Evolutionary conservation across 1,140 invertebrate genomes (phyloP).

Genomic region (Steinernema khuongi): DNA sequence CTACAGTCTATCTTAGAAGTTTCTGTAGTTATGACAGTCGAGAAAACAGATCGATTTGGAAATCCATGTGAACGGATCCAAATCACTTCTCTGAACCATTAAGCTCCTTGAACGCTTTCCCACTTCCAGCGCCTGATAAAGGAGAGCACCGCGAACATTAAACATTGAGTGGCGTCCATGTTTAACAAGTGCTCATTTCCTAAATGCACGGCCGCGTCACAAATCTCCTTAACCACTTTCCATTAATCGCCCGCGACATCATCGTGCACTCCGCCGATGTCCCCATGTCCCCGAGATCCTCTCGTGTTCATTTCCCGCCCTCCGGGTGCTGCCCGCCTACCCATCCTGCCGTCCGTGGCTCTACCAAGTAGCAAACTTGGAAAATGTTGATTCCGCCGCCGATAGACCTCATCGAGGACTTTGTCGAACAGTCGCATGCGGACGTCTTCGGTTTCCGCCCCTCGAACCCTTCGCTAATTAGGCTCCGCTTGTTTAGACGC

Average conservation of each 20-base stretch:
- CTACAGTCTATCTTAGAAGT: too few relatives aligned
- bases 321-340: not conserved
- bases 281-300: not conserved
- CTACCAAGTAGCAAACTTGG: not conserved
- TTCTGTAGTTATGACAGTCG: too few relatives aligned
- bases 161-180: too few relatives aligned
- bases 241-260: not conserved
- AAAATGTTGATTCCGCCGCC: not conserved
- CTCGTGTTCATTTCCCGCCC: conserved; percentile 1
- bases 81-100: too few relatives aligned
- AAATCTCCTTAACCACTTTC: too few relatives aligned
- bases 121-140: too few relatives aligned
- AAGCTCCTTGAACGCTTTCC: too few relatives aligned
- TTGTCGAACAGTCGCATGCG: not conserved
- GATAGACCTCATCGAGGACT: not conserved
- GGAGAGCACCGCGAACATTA: too few relatives aligned
- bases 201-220: too few relatives aligned
- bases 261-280: not conserved
- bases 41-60: too few relatives aligned
- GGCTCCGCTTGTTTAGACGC: conserved; percentile 42
- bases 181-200: too few relatives aligned
- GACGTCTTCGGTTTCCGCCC: not conserved
- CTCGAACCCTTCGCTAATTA: not conserved
- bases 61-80: too few relatives aligned
- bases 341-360: not conserved